These are phyloP conservation scores for Panthera uncia DNA, from an alignment of 2,113 vertebrate species.

Conservation along the genomic window DNA sequence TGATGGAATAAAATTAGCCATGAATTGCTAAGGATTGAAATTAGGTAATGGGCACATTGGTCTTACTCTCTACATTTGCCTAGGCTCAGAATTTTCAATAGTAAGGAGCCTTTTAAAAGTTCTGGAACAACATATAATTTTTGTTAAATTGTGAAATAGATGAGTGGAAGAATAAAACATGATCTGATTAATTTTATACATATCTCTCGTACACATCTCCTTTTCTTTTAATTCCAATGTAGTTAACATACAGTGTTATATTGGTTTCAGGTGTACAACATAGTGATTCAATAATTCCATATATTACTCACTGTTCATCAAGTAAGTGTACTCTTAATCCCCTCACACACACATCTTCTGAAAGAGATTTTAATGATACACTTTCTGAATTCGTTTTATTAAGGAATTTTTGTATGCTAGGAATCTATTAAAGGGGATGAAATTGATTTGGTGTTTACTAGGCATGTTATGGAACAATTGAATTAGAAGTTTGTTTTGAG, in stretches of 20 bases:
- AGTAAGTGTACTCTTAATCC: not conserved
- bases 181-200: not conserved
- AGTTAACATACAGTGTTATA: not conserved
- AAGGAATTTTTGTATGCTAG: not conserved
- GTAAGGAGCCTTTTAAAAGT: not conserved
- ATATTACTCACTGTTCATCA: not conserved
- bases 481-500: slow-evolving; percentile 23
- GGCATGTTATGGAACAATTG: not conserved
- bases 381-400: not conserved
- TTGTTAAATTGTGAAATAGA: slow-evolving; percentile 23
- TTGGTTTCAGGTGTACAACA: not conserved
- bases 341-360: not conserved
- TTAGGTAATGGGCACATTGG: not conserved
- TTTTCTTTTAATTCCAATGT: not conserved
- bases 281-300: not conserved
- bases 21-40: not conserved
- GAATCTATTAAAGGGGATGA: not conserved
- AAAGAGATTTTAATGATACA: not conserved
- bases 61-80: not conserved
- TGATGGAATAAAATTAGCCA: not conserved
- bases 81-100: slow-evolving; percentile 25
- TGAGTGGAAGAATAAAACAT: not conserved
- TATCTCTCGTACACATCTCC: not conserved
- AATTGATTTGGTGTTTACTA: slow-evolving; percentile 4
- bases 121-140: not conserved